phyloP scores from a whole-genome alignment of 2,888 invertebrate species.

The Perdita meconis region DNA sequence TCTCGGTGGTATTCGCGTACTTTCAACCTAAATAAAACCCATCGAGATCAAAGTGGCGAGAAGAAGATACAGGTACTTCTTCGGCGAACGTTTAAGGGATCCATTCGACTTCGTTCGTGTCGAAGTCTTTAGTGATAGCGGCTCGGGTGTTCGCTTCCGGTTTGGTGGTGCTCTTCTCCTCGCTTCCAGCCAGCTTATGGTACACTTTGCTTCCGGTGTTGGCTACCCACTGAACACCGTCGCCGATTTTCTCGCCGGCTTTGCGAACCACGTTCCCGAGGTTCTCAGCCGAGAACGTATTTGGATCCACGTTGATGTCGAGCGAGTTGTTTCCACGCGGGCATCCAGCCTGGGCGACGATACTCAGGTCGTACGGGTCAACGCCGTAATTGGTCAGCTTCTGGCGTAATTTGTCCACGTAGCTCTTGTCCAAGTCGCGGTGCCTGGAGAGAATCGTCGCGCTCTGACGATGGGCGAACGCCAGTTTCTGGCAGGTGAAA shows the following conservation, averaged over 20 bases:
- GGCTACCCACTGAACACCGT: conserved; percentile 90
- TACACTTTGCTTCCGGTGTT: conserved; percentile 90
- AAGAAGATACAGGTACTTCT: not conserved
- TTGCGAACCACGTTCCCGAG: conserved; percentile 90
- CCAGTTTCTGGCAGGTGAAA: conserved; percentile 91
- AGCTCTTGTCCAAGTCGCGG: conserved; percentile 89
- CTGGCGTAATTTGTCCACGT: conserved; percentile 89
- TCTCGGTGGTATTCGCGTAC: conserved; percentile 4
- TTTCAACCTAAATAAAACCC: not conserved
- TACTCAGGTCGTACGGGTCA: conserved; percentile 91
- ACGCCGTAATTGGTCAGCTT: conserved; percentile 88
- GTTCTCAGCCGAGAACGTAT: conserved; percentile 90
- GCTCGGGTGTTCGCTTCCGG: conserved; percentile 40
- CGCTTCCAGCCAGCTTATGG: conserved; percentile 85
- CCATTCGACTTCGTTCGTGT: conserved; percentile 83
- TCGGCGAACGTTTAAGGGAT: conserved; percentile 74
- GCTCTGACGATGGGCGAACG: conserved; percentile 91
- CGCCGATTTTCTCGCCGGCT: conserved; percentile 90
- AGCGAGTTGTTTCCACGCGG: conserved; percentile 86
- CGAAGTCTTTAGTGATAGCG: conserved; percentile 55
- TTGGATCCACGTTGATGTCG: conserved; percentile 90
- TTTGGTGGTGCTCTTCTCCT: conserved; percentile 58
- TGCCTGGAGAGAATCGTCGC: conserved; percentile 92
- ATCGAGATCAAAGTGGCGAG: not conserved
- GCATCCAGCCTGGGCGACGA: conserved; percentile 90